Percentiles rank a stretch among this genome's conserved stretches.
phyloP scores from a whole-genome alignment of 2,888 invertebrate species.

The Pheosia gnoma region DNA sequence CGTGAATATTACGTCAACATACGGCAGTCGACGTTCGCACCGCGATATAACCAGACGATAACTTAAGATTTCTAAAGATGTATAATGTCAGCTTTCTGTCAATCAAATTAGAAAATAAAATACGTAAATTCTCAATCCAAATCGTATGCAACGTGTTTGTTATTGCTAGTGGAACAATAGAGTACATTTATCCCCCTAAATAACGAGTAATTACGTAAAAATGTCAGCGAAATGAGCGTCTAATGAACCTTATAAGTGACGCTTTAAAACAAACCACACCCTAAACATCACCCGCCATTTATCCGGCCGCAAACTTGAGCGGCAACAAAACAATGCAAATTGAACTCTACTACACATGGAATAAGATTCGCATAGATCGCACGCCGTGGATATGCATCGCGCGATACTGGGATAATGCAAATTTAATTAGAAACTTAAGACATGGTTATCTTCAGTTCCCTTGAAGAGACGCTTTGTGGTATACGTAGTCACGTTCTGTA shows the following conservation, averaged over 20 bases:
- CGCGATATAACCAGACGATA: too few relatives aligned
- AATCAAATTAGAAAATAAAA: too few relatives aligned
- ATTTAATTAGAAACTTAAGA: constrained; percentile 52
- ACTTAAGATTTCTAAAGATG: too few relatives aligned
- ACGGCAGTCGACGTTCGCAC: too few relatives aligned
- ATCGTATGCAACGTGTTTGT: too few relatives aligned
- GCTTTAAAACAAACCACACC: constrained; percentile 13
- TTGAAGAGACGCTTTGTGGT: constrained; percentile 1
- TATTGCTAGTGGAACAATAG: too few relatives aligned
- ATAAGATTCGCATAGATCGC: constrained; percentile 25
- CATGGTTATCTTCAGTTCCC: constrained; percentile 10
- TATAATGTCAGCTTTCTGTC: too few relatives aligned
- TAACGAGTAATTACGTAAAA: too few relatives aligned
- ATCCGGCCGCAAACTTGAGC: not conserved
- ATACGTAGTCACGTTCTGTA: not conserved
- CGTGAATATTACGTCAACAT: too few relatives aligned
- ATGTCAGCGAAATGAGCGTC: too few relatives aligned
- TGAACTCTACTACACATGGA: constrained; percentile 21
- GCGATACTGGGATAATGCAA: constrained; percentile 47
- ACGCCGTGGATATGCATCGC: constrained; percentile 29
- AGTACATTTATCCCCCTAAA: too few relatives aligned
- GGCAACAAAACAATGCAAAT: constrained; percentile 21
- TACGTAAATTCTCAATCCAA: too few relatives aligned
- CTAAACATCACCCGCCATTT: constrained; percentile 5
- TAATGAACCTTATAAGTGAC: not conserved